Evolutionary conservation across 64 coral and sea anemone genomes (phyloP).

Genomic region (Platygyra sinensis): DNA sequence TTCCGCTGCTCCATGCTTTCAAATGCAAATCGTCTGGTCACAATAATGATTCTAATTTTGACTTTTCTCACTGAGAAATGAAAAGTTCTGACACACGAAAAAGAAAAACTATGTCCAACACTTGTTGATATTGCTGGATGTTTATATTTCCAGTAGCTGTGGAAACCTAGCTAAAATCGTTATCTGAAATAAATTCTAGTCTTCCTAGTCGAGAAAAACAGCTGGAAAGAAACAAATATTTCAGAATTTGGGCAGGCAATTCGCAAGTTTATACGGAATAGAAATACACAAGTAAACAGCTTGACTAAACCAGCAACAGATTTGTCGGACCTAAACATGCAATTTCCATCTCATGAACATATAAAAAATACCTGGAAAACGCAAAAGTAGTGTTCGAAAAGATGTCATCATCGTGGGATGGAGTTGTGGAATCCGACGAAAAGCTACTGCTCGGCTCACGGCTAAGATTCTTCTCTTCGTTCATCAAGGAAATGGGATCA

Average conservation of each 20-base stretch:
- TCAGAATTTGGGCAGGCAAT: not conserved
- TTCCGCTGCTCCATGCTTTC: not conserved
- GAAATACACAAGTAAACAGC: not conserved
- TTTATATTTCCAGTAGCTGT: not conserved
- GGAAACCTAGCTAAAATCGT: not conserved
- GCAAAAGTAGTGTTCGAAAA: slow-evolving; percentile 89
- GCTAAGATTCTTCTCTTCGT: slow-evolving; percentile 69
- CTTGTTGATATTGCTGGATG: not conserved
- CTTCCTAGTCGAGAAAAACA: not conserved
- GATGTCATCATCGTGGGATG: slow-evolving; percentile 85
- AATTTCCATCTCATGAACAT: not conserved
- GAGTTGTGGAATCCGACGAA: slow-evolving; percentile 69
- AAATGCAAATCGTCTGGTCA: slow-evolving; percentile 29
- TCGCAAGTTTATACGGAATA: not conserved
- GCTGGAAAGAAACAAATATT: not conserved
- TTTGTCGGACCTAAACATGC: not conserved
- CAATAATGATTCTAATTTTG: slow-evolving; percentile 29
- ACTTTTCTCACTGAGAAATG: not conserved
- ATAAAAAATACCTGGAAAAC: slow-evolving; percentile 67
- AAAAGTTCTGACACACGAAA: not conserved
- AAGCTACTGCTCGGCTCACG: slow-evolving; percentile 48
- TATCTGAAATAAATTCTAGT: not conserved
- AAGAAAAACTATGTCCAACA: not conserved
- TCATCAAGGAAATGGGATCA: slow-evolving; percentile 83
- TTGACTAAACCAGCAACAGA: not conserved